A percentile compares a stretch with the other conserved stretches of the same genome.
Evolutionary conservation across 2,113 vertebrate species (phyloP).

Genomic region (Ictalurus punctatus): DNA sequence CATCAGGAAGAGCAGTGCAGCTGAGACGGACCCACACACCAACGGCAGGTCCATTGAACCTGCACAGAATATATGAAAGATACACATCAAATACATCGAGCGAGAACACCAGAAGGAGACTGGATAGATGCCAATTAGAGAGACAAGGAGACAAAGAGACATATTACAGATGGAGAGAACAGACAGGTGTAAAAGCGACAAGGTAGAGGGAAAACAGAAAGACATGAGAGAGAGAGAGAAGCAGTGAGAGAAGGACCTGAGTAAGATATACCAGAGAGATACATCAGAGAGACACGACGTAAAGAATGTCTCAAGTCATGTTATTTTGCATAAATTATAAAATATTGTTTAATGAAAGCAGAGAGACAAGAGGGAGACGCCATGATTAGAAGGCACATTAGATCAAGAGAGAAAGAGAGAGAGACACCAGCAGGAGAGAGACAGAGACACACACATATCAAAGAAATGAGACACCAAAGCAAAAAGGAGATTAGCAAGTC

Average conservation of each 20-base stretch:
- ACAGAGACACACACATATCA: neutral
- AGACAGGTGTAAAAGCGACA: too few relatives aligned
- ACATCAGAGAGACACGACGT: neutral
- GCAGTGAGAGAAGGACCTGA: neutral
- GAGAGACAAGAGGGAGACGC: too few relatives aligned
- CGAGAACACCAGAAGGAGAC: neutral
- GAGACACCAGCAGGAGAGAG: neutral
- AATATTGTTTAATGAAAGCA: too few relatives aligned
- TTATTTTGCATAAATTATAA: too few relatives aligned
- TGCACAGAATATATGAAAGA: neutral
- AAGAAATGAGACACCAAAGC: neutral
- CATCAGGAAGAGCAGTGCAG: constrained; percentile 64
- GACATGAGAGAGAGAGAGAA: too few relatives aligned
- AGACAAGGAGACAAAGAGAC: neutral
- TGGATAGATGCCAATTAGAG: neutral
- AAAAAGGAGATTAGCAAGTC: neutral
- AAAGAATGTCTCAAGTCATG: too few relatives aligned
- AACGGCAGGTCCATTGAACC: constrained; percentile 66
- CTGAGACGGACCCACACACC: constrained; percentile 63
- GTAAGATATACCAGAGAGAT: neutral
- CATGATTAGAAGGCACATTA: too few relatives aligned
- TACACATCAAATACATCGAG: neutral
- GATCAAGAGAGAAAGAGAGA: neutral
- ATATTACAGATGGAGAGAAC: too few relatives aligned
- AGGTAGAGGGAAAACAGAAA: too few relatives aligned